Percentiles rank a stretch among this genome's conserved stretches.
These are phyloP conservation scores for Nowickia ferox DNA, from an alignment of 2,888 invertebrate species.

Conservation along the genomic window DNA sequence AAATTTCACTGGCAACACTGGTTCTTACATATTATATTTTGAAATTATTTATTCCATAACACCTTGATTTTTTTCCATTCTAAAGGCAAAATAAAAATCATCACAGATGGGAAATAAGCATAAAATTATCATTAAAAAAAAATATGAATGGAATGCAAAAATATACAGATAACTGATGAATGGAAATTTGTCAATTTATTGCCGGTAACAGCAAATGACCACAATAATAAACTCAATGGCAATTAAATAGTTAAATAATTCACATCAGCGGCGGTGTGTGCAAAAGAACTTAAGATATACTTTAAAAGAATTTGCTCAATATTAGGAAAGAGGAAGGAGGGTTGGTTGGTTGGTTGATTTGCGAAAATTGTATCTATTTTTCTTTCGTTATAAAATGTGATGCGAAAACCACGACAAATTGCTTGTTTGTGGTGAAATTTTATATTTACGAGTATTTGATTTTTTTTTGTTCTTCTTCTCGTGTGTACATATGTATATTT, in stretches of 20 bases:
- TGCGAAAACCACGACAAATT: conserved; percentile 65
- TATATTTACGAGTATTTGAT: conserved; percentile 46
- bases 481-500: neutral
- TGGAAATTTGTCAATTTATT: neutral
- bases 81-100: conserved; percentile 48
- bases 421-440: conserved; percentile 65
- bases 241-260: conserved; percentile 17
- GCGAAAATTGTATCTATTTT: conserved; percentile 55
- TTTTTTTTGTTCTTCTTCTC: conserved; percentile 19
- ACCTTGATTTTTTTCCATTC: conserved; percentile 48
- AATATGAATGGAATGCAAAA: conserved; percentile 46
- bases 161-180: conserved; percentile 28
- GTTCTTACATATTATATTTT: too few species aligned
- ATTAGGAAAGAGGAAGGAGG: conserved; percentile 12
- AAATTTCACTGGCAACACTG: too few species aligned
- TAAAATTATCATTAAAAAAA: conserved; percentile 47
- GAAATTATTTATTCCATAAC: neutral
- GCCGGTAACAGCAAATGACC: neutral
- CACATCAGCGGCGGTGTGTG: too few species aligned
- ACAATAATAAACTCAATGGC: neutral
- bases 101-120: conserved; percentile 56
- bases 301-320: neutral
- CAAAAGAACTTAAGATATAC: too few species aligned
- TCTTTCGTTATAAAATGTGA: conserved; percentile 14
- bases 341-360: conserved; percentile 53